phyloP scores from a whole-genome alignment of 2,797 vertebrate species.

The Macrochelys suwanniensis region DNA sequence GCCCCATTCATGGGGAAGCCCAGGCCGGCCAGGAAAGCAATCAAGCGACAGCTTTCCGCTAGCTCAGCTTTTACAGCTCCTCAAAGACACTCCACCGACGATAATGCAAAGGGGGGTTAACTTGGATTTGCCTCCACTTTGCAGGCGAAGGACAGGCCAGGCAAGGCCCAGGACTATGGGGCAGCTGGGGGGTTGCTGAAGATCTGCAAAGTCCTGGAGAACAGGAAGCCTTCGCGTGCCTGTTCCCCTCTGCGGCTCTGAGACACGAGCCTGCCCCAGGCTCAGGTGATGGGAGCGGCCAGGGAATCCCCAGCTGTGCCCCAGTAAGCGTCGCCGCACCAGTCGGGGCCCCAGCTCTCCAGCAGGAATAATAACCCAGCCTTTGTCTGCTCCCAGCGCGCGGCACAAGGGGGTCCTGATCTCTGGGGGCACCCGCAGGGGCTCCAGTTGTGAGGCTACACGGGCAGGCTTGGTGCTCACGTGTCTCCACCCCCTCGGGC shows the following conservation, averaged over 20 bases:
- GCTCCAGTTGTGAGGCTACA: neutral
- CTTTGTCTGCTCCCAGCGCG: neutral
- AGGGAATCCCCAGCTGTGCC: neutral
- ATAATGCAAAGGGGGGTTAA: neutral
- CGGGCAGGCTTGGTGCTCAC: neutral
- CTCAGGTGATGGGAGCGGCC: neutral
- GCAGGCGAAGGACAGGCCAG: neutral
- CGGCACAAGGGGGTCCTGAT: neutral
- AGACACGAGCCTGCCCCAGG: neutral
- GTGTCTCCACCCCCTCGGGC: neutral
- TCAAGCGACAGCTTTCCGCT: constrained; percentile 65
- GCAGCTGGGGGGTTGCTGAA: too few relatives aligned
- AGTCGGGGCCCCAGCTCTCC: neutral
- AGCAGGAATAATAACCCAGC: neutral
- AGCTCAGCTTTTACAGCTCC: constrained; percentile 73
- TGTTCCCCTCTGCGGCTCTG: neutral
- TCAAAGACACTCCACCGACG: constrained; percentile 75
- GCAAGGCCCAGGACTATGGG: fast-evolving
- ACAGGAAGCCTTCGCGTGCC: too few relatives aligned
- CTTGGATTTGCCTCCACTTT: neutral
- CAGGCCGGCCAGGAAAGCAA: constrained; percentile 41
- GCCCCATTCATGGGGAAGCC: constrained; percentile 72
- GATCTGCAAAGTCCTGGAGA: neutral
- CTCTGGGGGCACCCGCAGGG: too few relatives aligned
- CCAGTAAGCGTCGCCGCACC: neutral